These are phyloP conservation scores for Mamestra brassicae DNA, from an alignment of 2,888 invertebrate species.

Conservation along the genomic window DNA sequence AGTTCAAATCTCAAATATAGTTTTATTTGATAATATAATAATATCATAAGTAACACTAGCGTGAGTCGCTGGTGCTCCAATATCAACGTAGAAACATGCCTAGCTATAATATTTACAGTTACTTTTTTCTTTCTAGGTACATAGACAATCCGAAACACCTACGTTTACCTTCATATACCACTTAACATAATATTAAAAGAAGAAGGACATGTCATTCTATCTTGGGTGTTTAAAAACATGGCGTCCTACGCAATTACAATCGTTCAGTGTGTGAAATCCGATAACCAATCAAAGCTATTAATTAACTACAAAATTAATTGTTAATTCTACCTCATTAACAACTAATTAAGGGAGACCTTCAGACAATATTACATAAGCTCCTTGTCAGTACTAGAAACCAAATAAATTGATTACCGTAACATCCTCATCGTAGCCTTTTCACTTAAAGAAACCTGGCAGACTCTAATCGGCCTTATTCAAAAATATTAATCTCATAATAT, in stretches of 20 bases:
- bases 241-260: slow-evolving; percentile 12
- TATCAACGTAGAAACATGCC: no score
- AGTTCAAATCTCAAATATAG: no score
- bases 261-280: slow-evolving; percentile 36
- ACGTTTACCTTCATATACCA: neutral
- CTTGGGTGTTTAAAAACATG: neutral
- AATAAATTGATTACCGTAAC: slow-evolving; percentile 19
- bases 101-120: no score
- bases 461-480: no score
- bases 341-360: slow-evolving; percentile 43
- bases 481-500: no score
- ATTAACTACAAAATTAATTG: slow-evolving; percentile 17
- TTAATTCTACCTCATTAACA: slow-evolving; percentile 17
- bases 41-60: no score
- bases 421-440: slow-evolving; percentile 26
- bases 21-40: no score
- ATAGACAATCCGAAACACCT: neutral
- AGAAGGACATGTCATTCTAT: neutral
- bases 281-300: slow-evolving; percentile 34
- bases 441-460: neutral
- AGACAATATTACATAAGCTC: slow-evolving; percentile 19
- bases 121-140: no score
- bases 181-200: neutral
- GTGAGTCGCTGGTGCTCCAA: no score
- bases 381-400: slow-evolving; percentile 24